Evolutionary conservation across 2,888 invertebrate species (phyloP), one percentile per base, ranked within the genome.

Genomic region (Tetranychus piercei): DNA sequence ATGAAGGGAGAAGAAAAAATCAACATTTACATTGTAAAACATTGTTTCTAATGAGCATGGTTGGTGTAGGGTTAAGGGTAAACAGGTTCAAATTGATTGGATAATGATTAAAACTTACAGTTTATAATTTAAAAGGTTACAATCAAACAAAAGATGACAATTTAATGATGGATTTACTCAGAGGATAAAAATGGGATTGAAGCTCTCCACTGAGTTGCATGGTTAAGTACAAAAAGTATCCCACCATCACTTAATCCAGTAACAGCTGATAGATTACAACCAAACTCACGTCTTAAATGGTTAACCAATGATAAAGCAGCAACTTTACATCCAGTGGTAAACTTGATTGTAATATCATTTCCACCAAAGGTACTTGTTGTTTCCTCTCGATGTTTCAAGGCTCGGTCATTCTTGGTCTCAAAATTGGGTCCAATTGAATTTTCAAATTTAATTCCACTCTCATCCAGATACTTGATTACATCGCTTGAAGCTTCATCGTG

Each of bases 361-460:
- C 69, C 69, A 22, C 69, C 69, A 69, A 69, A 69, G 55, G 11
- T 55, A 23, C 69, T 69, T 18, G 34, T 23, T 11, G 34, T 69
- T 23, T 69, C 69, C 20, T 69, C 69, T 5, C 69, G 69, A 6
- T 69, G n/a, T 69, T 69, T 69, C 69, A 69, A 23, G n/a, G 69
- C 69, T 22, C 69, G 69, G 11, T 69, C 69, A 22, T 11, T 69
- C 5, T 69, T 69, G 9, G 20, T 20, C 20, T 69, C 69, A 22
- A 69, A 69, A 23, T 69, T 69, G 6, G 34, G 11, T 20, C 69
- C 34, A 11, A 20, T 20, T 23, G 18, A 18, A 22, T 69, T 20
- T 18, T 69, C 69, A 69, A 69, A 69, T 69, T 69, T 69, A 22
- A 69, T 69, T 20, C 22, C 69, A 22, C 22, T 11, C 11, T 69